These are phyloP conservation scores for Stichopus horrens DNA, from an alignment of 53 echinoderm and acorn worm species.

Conservation along the genomic window DNA sequence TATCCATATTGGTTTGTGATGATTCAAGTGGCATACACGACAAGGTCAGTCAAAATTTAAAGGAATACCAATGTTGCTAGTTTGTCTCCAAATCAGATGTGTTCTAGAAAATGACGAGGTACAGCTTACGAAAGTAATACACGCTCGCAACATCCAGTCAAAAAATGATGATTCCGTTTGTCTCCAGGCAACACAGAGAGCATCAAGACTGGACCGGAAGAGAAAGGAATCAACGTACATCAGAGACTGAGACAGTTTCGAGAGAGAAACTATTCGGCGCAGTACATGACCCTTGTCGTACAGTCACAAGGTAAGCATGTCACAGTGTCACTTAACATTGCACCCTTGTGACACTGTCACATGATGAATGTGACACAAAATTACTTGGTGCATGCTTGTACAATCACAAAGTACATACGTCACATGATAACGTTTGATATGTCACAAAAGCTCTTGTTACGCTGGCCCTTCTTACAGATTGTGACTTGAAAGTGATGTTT, in stretches of 20 bases:
- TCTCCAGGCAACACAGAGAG: conserved; percentile 50
- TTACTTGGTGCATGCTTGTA: too few relatives aligned
- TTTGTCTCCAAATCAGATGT: too few relatives aligned
- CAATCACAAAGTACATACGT: too few relatives aligned
- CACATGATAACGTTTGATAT: background rate
- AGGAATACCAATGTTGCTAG: too few relatives aligned
- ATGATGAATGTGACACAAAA: too few relatives aligned
- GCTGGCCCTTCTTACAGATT: background rate
- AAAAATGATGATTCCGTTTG: background rate
- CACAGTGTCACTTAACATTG: background rate
- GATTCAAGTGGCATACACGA: too few relatives aligned
- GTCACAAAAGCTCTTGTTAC: background rate
- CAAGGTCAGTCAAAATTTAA: too few relatives aligned
- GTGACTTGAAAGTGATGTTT: background rate
- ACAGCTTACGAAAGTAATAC: too few relatives aligned
- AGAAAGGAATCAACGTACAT: conserved; percentile 75
- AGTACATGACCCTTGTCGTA: conserved; percentile 95
- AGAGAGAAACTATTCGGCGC: conserved; percentile 79
- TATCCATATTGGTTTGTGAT: too few relatives aligned
- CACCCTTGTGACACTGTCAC: too few relatives aligned
- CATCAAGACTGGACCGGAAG: conserved; percentile 67
- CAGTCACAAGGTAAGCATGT: conserved; percentile 75
- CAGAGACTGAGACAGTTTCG: conserved; percentile 72
- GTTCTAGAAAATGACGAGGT: too few relatives aligned
- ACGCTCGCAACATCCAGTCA: too few relatives aligned